phyloP scores from a whole-genome alignment of 2,797 vertebrate species.

The Ataeniobius toweri region DNA sequence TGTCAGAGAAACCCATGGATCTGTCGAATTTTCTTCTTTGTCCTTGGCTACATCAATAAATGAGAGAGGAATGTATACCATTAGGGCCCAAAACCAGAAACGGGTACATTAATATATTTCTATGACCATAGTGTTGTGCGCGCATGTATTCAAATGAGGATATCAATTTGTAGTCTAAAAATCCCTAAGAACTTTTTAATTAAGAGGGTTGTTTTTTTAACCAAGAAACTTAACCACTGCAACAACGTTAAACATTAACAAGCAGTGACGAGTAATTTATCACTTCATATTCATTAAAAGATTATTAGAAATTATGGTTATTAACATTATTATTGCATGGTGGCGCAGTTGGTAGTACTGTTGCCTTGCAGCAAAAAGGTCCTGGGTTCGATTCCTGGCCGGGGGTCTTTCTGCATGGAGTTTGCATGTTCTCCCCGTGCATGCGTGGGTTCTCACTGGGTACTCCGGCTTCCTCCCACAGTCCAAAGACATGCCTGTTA shows the following conservation, averaged over 20 bases:
- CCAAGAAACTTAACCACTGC: neutral
- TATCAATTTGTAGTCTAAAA: neutral
- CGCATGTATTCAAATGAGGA: neutral
- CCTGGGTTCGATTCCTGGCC: no score
- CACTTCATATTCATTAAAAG: neutral
- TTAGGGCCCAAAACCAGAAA: conserved; percentile 51
- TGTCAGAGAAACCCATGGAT: conserved; percentile 87
- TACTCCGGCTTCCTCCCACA: no score
- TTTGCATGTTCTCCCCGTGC: no score
- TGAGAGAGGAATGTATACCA: conserved; percentile 78
- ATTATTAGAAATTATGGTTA: neutral
- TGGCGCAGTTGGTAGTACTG: no score
- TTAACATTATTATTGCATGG: no score
- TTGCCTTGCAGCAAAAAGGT: no score
- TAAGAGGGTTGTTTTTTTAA: neutral
- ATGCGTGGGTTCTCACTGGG: no score
- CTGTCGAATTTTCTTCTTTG: conserved; percentile 86
- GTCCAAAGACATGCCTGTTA: no score
- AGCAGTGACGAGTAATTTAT: neutral
- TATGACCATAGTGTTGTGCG: neutral
- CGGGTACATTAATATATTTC: conserved; percentile 40
- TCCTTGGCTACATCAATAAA: conserved; percentile 86
- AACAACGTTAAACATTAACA: neutral
- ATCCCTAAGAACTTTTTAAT: neutral
- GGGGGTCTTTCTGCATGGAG: no score